Evolutionary conservation across 2,888 invertebrate genomes (phyloP).

Genomic region (Drosophila picticornis): DNA sequence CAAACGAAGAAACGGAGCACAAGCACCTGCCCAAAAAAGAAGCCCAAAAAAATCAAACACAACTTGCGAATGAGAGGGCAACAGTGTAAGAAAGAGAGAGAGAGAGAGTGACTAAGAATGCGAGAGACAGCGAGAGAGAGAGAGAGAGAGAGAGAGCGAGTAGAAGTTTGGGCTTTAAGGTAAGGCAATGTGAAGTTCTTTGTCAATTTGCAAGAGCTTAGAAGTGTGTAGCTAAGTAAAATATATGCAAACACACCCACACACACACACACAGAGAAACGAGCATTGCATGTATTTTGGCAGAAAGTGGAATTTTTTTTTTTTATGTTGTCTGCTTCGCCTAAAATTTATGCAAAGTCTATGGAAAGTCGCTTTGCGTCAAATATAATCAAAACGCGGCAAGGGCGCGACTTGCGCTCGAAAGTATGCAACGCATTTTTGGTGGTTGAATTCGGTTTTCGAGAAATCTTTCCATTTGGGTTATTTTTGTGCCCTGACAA

Average conservation of each 20-base stretch:
- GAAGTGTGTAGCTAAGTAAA: constrained; percentile 72
- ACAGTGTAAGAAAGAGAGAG: neutral
- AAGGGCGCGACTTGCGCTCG: constrained; percentile 47
- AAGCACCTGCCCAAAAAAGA: constrained; percentile 65
- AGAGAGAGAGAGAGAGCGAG: neutral
- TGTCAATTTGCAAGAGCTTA: constrained; percentile 79
- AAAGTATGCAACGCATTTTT: constrained; percentile 68
- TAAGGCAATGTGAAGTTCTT: constrained; percentile 65
- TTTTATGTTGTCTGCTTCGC: constrained; percentile 4
- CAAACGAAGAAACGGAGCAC: constrained; percentile 52
- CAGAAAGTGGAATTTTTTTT: constrained; percentile 44
- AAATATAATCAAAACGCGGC: constrained; percentile 69
- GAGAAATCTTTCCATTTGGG: constrained; percentile 9
- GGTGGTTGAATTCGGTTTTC: constrained; percentile 61
- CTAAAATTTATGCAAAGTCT: constrained; percentile 79
- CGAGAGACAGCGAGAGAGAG: neutral
- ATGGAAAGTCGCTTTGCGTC: constrained; percentile 71
- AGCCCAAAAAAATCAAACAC: constrained; percentile 69
- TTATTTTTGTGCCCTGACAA: constrained; percentile 18
- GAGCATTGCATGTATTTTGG: constrained; percentile 34
- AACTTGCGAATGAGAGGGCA: constrained; percentile 28
- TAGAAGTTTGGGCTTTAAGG: constrained; percentile 14
- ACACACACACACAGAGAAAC: constrained; percentile 12
- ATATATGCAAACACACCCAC: constrained; percentile 35
- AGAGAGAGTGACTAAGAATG: neutral